Base-by-base conservation (phyloP, 2,888 invertebrate genomes). In the Neoitamus cyanurus region DNA sequence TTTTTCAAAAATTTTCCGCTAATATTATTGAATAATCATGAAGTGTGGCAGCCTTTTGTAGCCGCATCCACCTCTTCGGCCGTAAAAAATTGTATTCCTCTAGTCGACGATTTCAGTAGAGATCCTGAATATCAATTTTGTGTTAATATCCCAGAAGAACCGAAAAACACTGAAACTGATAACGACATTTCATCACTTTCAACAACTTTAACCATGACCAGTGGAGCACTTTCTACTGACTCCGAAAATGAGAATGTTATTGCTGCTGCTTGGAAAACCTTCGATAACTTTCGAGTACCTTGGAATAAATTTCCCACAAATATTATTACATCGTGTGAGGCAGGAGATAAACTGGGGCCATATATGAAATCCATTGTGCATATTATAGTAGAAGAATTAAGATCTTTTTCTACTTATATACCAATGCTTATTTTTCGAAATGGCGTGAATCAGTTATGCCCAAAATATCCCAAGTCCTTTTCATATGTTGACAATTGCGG, bases 301-400 rank as follows among this genome's bases (percentile, higher is more conserved):
- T 82, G 82, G 82, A 37, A 82, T 69, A 82, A 82, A 69, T 82
- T 82, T 69, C 82, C 68, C 11, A 69, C 36, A 69, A 5, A 25
- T 2, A 20, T 34, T n/a, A 80, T 34, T 20, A 58, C n/a, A 11
- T 11, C 34, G 15, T 80, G 78, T 34, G 30, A 58, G 31, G 15
- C 28, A 31, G 9, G 34, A 3, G 20, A 80, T 9, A 80, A 80
- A 28, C n/a, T 80, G 9, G 78, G 78, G n/a, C 30, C n/a, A 30
- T 15, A 78, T 58, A 13, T 78, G 7, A 78, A 78, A 78, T 15
- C 31, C n/a, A 31, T 78, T 30, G 58, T 78, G 4, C 78, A 78
- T 15, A 58, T 78, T 58, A 48, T 78, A 20, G 48, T 78, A 11
- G 78, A 78, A 13, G 78, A 58, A 58, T 25, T 78, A n/a, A 28